Percentiles rank a stretch among this genome's conserved stretches.
These are phyloP conservation scores for Macrophya alboannulata DNA, from an alignment of 2,888 invertebrate genomes.

Conservation along the genomic window DNA sequence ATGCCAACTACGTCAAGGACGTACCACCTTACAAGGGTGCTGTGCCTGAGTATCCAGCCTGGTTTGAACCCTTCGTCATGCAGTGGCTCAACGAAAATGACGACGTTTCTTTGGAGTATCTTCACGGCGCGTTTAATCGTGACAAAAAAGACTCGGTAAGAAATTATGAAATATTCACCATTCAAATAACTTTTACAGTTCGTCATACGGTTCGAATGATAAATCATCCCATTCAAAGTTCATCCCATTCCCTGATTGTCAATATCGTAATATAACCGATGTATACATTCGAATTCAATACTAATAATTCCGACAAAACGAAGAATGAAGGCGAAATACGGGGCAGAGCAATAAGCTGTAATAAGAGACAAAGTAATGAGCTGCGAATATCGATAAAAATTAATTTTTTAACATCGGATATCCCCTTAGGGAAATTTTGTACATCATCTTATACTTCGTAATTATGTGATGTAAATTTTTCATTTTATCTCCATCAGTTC, in stretches of 20 bases:
- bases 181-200: background rate
- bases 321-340: background rate
- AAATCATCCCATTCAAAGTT: background rate
- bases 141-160: conserved; percentile 97
- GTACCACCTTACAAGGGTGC: conserved; percentile 98
- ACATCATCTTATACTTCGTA: background rate
- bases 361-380: background rate
- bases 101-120: conserved; percentile 98
- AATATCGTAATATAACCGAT: too few species aligned
- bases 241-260: too few species aligned
- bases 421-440: background rate
- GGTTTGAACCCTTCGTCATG: conserved; percentile 99
- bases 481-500: conserved; percentile 86
- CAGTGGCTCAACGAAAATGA: conserved; percentile 99
- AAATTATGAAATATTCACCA: conserved; percentile 59
- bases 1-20: conserved; percentile 98
- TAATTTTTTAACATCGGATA: background rate
- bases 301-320: conserved; percentile 4
- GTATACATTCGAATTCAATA: background rate
- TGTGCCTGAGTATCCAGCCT: conserved; percentile 99
- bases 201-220: background rate
- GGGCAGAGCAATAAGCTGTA: background rate
- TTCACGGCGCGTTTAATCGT: conserved; percentile 98
- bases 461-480: conserved; percentile 20
- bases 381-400: background rate